Conservation (phyloP, 1,140 invertebrate species). For the Chelonus insularis region DNA sequence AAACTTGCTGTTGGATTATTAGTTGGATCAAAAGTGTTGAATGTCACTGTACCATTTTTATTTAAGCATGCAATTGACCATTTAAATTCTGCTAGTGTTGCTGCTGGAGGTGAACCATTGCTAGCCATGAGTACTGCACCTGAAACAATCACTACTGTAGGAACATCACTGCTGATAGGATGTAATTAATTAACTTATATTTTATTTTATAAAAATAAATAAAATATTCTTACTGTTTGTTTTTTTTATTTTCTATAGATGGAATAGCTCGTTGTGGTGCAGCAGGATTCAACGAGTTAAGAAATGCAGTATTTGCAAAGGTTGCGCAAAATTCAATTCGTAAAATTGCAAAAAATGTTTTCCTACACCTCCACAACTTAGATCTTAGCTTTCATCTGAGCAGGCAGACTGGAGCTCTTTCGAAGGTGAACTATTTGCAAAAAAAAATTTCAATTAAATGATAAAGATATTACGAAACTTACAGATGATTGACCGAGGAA, state of each 20-base stretch:
- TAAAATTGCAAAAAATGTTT: slow-evolving; percentile 92
- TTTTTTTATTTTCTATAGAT: slow-evolving; percentile 68
- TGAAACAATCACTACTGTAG: slow-evolving; percentile 72
- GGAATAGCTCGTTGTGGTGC: slow-evolving; percentile 88
- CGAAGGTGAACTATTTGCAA: slow-evolving; percentile 65
- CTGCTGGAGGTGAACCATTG: slow-evolving; percentile 56
- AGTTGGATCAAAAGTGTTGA: slow-evolving; percentile 83
- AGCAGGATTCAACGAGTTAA: slow-evolving; percentile 91
- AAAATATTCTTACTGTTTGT: too few species aligned
- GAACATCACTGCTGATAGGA: slow-evolving; percentile 82
- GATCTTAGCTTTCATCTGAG: slow-evolving; percentile 94
- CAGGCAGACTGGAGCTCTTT: slow-evolving; percentile 89
- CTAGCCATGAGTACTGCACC: slow-evolving; percentile 72
- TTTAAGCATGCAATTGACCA: slow-evolving; percentile 94
- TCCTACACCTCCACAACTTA: slow-evolving; percentile 94
- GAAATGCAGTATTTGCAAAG: slow-evolving; percentile 97
- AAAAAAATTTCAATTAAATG: slow-evolving; percentile 1
- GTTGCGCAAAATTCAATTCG: slow-evolving; percentile 98
- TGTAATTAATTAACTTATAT: slow-evolving; percentile 70
- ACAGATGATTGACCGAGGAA: slow-evolving; percentile 84
- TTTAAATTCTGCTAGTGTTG: slow-evolving; percentile 69
- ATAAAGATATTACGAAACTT: slow-evolving; percentile 35
- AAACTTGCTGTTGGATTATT: slow-evolving; percentile 80
- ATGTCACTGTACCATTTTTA: slow-evolving; percentile 94
- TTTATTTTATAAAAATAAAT: too few species aligned